phyloP scores from a whole-genome alignment of 2,113 vertebrate genomes.

The Pelecanoides urinatrix region DNA sequence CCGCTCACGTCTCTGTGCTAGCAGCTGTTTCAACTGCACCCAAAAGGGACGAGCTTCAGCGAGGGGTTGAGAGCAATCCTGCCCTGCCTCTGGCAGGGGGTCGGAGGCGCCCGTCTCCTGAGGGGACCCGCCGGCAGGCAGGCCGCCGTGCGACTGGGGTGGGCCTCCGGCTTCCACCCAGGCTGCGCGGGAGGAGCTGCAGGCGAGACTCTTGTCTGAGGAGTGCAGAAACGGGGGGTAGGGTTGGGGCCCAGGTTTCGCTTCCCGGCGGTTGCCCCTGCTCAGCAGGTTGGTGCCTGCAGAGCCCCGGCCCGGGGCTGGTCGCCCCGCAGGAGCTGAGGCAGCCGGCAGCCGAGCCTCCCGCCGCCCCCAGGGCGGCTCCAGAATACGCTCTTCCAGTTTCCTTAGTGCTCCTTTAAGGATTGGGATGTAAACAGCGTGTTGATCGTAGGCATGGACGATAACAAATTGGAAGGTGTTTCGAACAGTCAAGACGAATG shows the following conservation, averaged over 20 bases:
- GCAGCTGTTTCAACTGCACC: not conserved
- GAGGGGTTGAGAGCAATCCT: not conserved
- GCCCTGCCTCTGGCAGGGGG: not conserved
- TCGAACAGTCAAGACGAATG: not conserved
- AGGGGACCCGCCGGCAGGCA: too few species aligned
- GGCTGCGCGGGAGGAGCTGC: not conserved
- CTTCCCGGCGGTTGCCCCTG: not conserved
- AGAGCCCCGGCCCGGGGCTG: not conserved
- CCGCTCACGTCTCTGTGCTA: not conserved
- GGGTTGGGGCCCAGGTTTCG: too few species aligned
- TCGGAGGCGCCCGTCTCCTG: not conserved
- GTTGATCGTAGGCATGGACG: not conserved
- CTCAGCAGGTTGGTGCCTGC: not conserved
- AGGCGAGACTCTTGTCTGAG: not conserved
- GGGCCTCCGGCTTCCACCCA: not conserved
- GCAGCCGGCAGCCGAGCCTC: not conserved
- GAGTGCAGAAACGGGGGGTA: not conserved
- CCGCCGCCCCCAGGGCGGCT: accelerated
- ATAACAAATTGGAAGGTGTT: not conserved
- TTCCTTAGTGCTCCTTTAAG: not conserved
- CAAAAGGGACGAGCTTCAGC: not conserved
- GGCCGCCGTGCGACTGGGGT: not conserved
- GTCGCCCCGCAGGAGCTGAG: not conserved
- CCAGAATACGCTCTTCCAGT: not conserved
- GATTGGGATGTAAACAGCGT: not conserved